phyloP scores from a whole-genome alignment of 2,113 vertebrate species.

The Prietella phreatophila region DNA sequence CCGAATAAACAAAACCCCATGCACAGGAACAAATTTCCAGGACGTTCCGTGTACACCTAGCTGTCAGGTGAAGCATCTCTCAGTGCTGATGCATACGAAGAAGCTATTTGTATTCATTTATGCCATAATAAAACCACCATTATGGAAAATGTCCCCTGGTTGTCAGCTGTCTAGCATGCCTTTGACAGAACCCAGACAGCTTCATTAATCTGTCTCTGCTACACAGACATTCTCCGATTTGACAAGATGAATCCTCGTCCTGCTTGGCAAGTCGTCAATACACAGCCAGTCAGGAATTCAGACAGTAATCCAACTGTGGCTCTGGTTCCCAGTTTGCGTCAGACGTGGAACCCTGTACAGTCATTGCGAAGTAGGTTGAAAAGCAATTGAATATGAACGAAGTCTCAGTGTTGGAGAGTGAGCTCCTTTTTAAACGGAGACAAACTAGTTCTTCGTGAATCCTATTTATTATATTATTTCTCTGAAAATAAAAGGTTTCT shows the following conservation, averaged over 20 bases:
- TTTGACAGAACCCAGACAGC: conserved; percentile 26
- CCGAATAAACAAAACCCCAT: neutral
- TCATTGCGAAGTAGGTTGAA: neutral
- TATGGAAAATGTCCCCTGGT: conserved; percentile 39
- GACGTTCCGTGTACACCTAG: conserved; percentile 22
- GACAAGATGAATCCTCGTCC: conserved; percentile 37
- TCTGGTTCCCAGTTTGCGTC: neutral
- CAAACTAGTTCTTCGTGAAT: neutral
- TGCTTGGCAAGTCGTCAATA: conserved; percentile 28
- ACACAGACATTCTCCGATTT: conserved; percentile 19
- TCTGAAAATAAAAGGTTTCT: neutral
- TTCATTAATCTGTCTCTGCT: conserved; percentile 44
- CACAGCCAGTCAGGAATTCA: neutral
- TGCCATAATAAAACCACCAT: conserved; percentile 42
- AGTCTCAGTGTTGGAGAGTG: neutral
- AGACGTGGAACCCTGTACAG: neutral
- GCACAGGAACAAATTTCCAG: conserved; percentile 9
- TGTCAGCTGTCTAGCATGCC: conserved; percentile 37
- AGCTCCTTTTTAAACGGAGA: neutral
- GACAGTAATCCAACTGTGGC: neutral
- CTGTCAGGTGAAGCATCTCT: conserved; percentile 40
- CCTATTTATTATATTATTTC: neutral
- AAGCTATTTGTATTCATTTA: conserved; percentile 50
- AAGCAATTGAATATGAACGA: neutral
- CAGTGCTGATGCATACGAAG: neutral